phyloP scores from a whole-genome alignment of 2,113 vertebrate species.

The Ornithorhynchus anatinus region DNA sequence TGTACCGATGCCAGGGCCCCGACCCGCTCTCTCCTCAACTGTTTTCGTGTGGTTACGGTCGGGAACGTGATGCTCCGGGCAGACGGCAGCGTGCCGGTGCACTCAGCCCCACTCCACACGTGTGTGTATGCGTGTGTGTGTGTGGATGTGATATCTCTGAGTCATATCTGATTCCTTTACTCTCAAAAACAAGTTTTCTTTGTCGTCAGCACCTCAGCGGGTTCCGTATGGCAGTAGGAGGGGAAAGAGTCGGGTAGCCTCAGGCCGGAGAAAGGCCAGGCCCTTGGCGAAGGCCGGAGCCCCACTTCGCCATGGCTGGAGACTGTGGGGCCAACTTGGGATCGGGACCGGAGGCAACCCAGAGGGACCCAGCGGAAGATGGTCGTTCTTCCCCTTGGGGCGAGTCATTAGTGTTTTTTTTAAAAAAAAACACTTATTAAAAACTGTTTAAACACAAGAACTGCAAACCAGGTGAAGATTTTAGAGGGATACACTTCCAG shows the following conservation, averaged over 20 bases:
- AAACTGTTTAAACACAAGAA: too few relatives aligned
- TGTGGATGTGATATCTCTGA: too few relatives aligned
- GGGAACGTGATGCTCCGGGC: constrained; percentile 66
- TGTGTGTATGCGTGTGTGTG: constrained; percentile 55
- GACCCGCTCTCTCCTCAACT: neutral
- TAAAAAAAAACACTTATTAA: too few relatives aligned
- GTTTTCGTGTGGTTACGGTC: constrained; percentile 54
- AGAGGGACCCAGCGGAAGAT: too few relatives aligned
- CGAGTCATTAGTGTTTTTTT: too few relatives aligned
- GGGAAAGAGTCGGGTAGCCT: neutral
- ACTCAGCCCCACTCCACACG: constrained; percentile 44
- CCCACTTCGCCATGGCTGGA: too few relatives aligned
- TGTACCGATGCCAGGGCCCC: neutral
- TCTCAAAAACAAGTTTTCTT: constrained; percentile 68
- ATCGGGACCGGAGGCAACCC: neutral
- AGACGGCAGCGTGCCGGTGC: constrained; percentile 45
- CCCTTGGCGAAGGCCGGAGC: too few relatives aligned
- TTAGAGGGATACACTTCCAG: too few relatives aligned
- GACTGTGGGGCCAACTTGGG: neutral
- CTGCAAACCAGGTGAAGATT: too few relatives aligned
- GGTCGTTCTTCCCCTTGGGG: too few relatives aligned
- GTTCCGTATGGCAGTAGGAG: neutral
- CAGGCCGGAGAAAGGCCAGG: too few relatives aligned
- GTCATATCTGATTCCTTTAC: constrained; percentile 63
- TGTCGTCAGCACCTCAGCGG: neutral